Conservation (phyloP, 2,888 invertebrate genomes). For the Hyposoter didymator region DNA sequence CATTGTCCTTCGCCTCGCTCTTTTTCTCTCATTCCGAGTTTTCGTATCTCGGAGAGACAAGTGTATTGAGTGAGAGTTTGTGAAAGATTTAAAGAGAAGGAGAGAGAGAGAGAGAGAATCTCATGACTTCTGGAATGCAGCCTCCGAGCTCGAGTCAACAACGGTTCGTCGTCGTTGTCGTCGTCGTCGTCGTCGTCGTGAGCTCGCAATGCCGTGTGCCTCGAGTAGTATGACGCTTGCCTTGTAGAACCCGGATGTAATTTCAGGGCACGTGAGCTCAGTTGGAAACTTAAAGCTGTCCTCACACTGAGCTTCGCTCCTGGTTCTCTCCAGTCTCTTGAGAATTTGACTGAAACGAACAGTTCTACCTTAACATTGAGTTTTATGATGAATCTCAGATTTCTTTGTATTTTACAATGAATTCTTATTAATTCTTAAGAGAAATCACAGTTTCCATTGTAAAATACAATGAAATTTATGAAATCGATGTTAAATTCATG, state of each 20-base stretch:
- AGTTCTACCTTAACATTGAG: too few relatives aligned
- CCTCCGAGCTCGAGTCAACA: slow-evolving; percentile 62
- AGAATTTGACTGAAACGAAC: too few relatives aligned
- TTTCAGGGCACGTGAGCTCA: slow-evolving; percentile 69
- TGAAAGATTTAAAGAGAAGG: slow-evolving; percentile 43
- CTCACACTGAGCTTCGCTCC: slow-evolving; percentile 58
- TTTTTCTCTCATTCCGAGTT: slow-evolving; percentile 13
- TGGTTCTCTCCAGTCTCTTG: too few relatives aligned
- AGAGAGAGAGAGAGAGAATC: slow-evolving; percentile 55
- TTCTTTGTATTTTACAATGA: too few relatives aligned
- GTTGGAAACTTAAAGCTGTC: slow-evolving; percentile 58
- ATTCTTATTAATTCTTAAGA: too few relatives aligned
- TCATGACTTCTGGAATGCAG: slow-evolving; percentile 70
- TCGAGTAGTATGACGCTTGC: slow-evolving; percentile 65
- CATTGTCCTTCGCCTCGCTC: slow-evolving; percentile 21
- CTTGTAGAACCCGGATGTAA: slow-evolving; percentile 72
- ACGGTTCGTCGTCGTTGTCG: slow-evolving; percentile 63
- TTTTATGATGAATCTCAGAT: too few relatives aligned
- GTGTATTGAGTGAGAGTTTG: slow-evolving; percentile 39
- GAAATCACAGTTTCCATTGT: too few relatives aligned
- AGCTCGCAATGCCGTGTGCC: slow-evolving; percentile 59
- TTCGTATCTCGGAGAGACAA: slow-evolving; percentile 42
- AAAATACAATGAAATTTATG: too few relatives aligned
- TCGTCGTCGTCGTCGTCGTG: slow-evolving; percentile 61
- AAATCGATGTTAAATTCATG: too few relatives aligned